phyloP scores from a whole-genome alignment of 2,113 vertebrate species.

The Chascanopsetta lugubris region DNA sequence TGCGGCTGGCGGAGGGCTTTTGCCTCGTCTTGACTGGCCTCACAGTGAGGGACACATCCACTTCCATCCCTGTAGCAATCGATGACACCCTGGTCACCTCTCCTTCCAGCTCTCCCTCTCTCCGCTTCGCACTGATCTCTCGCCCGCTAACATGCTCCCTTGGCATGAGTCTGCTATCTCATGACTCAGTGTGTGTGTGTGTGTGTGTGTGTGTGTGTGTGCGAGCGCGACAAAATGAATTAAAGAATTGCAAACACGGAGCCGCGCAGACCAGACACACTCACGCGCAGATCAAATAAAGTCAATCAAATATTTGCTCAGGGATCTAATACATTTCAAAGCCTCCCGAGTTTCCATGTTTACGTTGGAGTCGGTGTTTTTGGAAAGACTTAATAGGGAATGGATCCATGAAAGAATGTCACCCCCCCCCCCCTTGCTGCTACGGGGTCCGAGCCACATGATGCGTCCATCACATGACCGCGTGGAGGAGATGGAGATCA shows the following conservation, averaged over 20 bases:
- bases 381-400: no score
- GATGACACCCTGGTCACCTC: slow-evolving; percentile 69
- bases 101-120: slow-evolving; percentile 27
- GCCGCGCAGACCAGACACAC: slow-evolving; percentile 1
- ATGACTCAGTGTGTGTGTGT: slow-evolving; percentile 52
- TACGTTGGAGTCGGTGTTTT: slow-evolving; percentile 25
- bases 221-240: slow-evolving; percentile 30
- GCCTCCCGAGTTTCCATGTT: slow-evolving; percentile 39
- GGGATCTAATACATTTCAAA: slow-evolving; percentile 42
- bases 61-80: slow-evolving; percentile 69
- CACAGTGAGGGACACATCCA: slow-evolving; percentile 64
- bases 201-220: slow-evolving; percentile 18
- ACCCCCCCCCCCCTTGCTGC: no score
- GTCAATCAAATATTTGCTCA: slow-evolving; percentile 42
- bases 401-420: no score
- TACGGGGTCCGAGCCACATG: no score
- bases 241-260: slow-evolving; percentile 31
- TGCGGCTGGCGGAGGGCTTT: slow-evolving; percentile 47
- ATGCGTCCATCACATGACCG: no score
- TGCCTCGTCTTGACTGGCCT: slow-evolving; percentile 64
- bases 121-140: slow-evolving; percentile 33
- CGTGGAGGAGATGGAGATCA: no score
- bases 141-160: slow-evolving; percentile 28
- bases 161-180: slow-evolving; percentile 34
- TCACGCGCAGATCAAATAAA: slow-evolving; percentile 3